phyloP scores from a whole-genome alignment of 2,888 invertebrate genomes.

The Branchipolynoe longqiensis region DNA sequence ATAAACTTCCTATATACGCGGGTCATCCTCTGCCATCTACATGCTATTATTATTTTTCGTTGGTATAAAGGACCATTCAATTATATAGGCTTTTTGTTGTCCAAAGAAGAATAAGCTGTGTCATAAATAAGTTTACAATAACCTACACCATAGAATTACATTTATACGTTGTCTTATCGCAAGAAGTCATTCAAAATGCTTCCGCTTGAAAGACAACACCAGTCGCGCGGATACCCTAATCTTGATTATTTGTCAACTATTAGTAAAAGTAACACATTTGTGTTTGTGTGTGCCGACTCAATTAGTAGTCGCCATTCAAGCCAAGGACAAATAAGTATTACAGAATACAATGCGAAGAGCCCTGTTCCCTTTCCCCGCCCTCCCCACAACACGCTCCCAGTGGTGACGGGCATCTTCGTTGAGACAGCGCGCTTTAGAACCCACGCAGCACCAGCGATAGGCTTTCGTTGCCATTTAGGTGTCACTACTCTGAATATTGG shows the following conservation, averaged over 20 bases:
- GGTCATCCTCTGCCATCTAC: not conserved
- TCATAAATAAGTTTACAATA: slow-evolving; percentile 48
- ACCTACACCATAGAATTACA: slow-evolving; percentile 50
- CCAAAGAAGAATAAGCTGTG: slow-evolving; percentile 4
- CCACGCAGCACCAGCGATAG: slow-evolving; percentile 35
- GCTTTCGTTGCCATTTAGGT: slow-evolving; percentile 47
- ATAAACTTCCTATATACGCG: slow-evolving; percentile 30
- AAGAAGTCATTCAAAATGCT: not conserved
- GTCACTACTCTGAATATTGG: not conserved
- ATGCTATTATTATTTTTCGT: too few species aligned
- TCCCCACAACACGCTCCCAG: not conserved
- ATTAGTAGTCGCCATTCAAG: slow-evolving; percentile 9
- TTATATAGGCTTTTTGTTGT: slow-evolving; percentile 23
- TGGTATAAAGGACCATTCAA: slow-evolving; percentile 7
- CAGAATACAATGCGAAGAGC: not conserved
- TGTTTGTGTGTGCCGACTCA: slow-evolving; percentile 16
- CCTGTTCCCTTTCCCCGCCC: not conserved
- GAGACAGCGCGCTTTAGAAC: slow-evolving; percentile 18
- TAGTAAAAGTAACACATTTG: slow-evolving; percentile 27
- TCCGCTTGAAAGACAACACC: slow-evolving; percentile 29
- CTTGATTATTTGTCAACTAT: not conserved
- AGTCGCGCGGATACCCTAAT: not conserved
- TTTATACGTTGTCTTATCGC: not conserved
- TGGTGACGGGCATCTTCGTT: not conserved
- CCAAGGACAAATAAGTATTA: not conserved